Evolutionary conservation across 2,113 vertebrate genomes (phyloP).

Genomic region (Platichthys flesus): DNA sequence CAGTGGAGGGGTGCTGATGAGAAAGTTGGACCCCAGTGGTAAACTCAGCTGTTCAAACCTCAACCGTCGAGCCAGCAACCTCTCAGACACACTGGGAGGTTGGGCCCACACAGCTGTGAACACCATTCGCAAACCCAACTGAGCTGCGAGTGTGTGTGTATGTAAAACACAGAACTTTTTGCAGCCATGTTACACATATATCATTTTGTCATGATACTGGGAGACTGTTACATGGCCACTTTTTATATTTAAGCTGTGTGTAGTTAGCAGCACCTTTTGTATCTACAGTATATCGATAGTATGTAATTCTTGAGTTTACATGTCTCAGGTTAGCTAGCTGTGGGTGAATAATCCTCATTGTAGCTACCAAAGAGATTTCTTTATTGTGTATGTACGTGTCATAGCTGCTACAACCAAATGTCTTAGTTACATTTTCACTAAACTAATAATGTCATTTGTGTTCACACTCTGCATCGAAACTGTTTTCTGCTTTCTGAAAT

Average conservation of each 20-base stretch:
- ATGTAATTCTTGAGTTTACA: conserved; percentile 56
- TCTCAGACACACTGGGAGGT: conserved; percentile 63
- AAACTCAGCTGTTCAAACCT: conserved; percentile 77
- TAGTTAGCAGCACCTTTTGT: conserved; percentile 17
- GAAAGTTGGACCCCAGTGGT: conserved; percentile 74
- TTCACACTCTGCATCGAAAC: conserved; percentile 17
- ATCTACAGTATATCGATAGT: conserved; percentile 2
- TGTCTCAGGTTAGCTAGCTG: conserved; percentile 43
- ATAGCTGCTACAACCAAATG: conserved; percentile 66
- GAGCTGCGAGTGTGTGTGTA: conserved; percentile 24
- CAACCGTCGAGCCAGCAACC: conserved; percentile 52
- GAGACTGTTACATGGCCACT: conserved; percentile 26
- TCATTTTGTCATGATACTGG: conserved; percentile 26
- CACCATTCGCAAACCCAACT: conserved; percentile 69
- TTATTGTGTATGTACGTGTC: conserved; percentile 31
- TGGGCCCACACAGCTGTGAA: conserved; percentile 69
- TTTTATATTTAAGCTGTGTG: conserved; percentile 11
- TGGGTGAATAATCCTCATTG: conserved; percentile 35
- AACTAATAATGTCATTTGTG: conserved; percentile 46
- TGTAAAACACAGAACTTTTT: conserved; percentile 36
- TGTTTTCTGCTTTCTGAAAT: neutral
- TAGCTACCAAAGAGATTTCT: conserved; percentile 61
- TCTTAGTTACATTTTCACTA: conserved; percentile 51
- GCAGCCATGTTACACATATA: conserved; percentile 26
- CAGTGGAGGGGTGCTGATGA: conserved; percentile 57